Percentiles rank a stretch among this genome's conserved stretches.
Conservation (phyloP, 2,797 vertebrate genomes). For the Anniella stebbinsi region DNA sequence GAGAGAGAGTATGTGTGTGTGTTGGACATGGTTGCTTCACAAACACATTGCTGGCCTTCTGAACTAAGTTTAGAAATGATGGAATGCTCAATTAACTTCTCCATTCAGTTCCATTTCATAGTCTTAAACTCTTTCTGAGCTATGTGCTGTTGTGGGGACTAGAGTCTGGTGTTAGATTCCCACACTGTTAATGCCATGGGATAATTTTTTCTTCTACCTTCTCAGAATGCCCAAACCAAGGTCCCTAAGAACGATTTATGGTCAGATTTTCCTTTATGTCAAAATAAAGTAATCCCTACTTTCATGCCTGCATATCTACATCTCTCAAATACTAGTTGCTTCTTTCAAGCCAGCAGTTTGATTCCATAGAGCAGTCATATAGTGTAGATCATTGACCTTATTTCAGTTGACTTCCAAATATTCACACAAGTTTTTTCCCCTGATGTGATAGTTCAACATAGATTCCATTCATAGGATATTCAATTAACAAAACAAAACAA, state of each 20-base stretch:
- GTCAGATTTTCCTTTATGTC: neutral
- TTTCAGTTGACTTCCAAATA: neutral
- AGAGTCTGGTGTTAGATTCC: neutral
- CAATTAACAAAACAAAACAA: too few relatives aligned
- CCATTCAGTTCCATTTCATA: neutral
- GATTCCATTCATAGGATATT: neutral
- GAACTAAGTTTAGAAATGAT: neutral
- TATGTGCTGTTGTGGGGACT: neutral
- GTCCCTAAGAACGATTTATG: neutral
- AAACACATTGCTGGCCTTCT: constrained; percentile 8
- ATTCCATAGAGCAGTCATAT: neutral
- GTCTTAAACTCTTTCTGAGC: neutral
- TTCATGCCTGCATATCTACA: neutral
- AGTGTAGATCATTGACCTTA: neutral
- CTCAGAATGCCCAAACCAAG: neutral
- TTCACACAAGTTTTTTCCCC: neutral
- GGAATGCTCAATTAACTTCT: neutral
- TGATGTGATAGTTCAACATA: neutral
- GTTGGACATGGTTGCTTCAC: neutral
- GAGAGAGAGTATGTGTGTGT: neutral
- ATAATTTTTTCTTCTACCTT: neutral
- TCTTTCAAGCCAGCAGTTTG: too few relatives aligned
- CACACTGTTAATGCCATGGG: neutral
- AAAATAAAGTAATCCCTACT: neutral
- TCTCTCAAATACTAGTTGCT: neutral